These are phyloP conservation scores for Trachythela sp. DNA, from an alignment of 64 coral and sea anemone species.

Conservation along the genomic window DNA sequence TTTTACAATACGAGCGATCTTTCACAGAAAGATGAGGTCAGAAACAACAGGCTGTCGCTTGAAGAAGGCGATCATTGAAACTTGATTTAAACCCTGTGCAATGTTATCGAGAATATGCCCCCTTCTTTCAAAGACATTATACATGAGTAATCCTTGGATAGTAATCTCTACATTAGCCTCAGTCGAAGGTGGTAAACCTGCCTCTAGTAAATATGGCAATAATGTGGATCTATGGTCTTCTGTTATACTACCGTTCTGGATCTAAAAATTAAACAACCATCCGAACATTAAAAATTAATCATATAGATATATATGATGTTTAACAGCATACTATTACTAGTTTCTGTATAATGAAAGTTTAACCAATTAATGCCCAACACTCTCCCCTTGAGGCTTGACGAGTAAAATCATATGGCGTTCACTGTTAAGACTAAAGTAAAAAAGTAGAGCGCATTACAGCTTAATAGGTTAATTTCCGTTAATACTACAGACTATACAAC, in stretches of 20 bases:
- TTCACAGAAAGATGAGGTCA: background rate
- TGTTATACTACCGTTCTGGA: no score
- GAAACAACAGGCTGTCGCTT: background rate
- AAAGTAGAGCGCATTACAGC: no score
- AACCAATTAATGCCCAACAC: background rate
- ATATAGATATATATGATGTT: no score
- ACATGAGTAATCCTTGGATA: background rate
- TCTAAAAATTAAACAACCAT: no score
- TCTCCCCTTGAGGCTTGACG: background rate
- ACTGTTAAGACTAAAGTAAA: no score
- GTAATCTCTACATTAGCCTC: background rate
- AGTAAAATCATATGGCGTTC: no score
- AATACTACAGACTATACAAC: no score
- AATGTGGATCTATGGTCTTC: no score
- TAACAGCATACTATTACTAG: no score
- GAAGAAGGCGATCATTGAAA: background rate
- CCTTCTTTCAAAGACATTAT: background rate
- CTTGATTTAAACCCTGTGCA: background rate
- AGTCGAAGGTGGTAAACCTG: background rate
- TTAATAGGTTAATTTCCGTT: no score
- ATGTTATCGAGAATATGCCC: background rate
- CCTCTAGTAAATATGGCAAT: background rate
- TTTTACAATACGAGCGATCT: background rate
- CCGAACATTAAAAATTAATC: no score
- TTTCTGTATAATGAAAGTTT: no score